A percentile compares a stretch with the other conserved stretches of the same genome.
Evolutionary conservation across 2,113 vertebrate species (phyloP).

Genomic region (Phaethon lepturus): DNA sequence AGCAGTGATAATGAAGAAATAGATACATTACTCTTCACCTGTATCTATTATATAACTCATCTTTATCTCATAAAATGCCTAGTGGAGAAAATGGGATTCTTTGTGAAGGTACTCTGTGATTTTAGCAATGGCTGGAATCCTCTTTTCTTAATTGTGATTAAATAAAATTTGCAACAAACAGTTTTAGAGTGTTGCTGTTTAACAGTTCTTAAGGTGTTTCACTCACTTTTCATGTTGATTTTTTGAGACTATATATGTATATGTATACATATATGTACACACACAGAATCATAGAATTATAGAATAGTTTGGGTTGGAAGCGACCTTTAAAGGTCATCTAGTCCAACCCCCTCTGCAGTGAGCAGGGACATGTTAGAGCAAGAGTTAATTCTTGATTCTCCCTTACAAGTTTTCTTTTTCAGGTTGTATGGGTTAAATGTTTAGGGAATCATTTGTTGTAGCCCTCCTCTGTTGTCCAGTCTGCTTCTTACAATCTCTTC

Average conservation of each 20-base stretch:
- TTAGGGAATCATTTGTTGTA: background rate
- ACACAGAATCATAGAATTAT: too few relatives aligned
- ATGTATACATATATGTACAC: background rate
- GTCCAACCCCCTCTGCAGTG: too few relatives aligned
- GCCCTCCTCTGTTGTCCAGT: background rate
- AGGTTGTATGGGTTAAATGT: background rate
- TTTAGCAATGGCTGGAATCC: background rate
- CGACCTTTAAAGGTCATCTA: too few relatives aligned
- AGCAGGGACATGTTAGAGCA: background rate
- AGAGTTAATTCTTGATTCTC: background rate
- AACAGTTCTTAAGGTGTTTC: background rate
- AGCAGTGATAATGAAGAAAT: background rate
- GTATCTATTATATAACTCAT: background rate
- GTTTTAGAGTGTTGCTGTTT: background rate
- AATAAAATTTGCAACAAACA: background rate
- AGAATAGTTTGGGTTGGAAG: too few relatives aligned
- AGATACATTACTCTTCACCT: background rate
- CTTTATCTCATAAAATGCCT: background rate
- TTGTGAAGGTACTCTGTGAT: background rate
- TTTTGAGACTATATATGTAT: background rate
- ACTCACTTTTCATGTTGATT: background rate
- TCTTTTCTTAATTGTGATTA: background rate
- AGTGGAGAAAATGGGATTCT: background rate
- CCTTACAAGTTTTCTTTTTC: background rate
- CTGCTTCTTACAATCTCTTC: background rate